Evolutionary conservation across 2,113 vertebrate species (phyloP), one percentile per base, ranked within the genome.

Genomic region (Suncus etruscus): DNA sequence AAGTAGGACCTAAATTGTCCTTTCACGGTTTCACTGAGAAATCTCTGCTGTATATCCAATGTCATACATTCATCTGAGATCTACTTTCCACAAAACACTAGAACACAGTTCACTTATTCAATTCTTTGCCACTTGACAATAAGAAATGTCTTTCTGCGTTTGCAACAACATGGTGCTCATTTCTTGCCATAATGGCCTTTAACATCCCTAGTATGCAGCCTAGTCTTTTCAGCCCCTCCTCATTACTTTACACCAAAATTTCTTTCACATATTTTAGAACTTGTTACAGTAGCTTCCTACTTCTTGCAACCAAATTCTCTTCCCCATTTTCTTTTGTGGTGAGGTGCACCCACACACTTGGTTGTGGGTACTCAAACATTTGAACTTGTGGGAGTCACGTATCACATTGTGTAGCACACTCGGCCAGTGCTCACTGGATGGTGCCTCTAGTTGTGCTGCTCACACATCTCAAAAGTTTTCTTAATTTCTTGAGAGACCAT

Each of bases 1-100:
- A 25, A 83, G 72, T 32, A 51, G n/a, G 20, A 51, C 22, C 29
- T 61, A 82, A 69, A 32, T 11, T 45, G 20, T 15, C 65, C 25
- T 39, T 72, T 58, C 25, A 86, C 0, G 69, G 45, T 31, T 83
- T 74, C 89, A 31, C 25, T 48, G 70, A 61, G 29, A 72, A 83
- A 75, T 79, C 63, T 61, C 7, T 72, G 32, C 45, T 78, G n/a
- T 73, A 86, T 86, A 74, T 11, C 14, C 48, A 66, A 11, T 81
- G 85, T 82, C n/a, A 83, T 91, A n/a, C 39, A 54, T 82, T 65
- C 63, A 54, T 69, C 24, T 10, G 76, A 77, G 31, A 79, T 76
- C 47, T 32, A 7, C 32, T 12, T 89, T 47, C 50, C 61, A 74
- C 80, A 51, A 58, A 90, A 73, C 27, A 11, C n/a, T 61, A 4